Base-by-base conservation (phyloP, 2,888 invertebrate genomes). In the Lycia hirtaria region DNA sequence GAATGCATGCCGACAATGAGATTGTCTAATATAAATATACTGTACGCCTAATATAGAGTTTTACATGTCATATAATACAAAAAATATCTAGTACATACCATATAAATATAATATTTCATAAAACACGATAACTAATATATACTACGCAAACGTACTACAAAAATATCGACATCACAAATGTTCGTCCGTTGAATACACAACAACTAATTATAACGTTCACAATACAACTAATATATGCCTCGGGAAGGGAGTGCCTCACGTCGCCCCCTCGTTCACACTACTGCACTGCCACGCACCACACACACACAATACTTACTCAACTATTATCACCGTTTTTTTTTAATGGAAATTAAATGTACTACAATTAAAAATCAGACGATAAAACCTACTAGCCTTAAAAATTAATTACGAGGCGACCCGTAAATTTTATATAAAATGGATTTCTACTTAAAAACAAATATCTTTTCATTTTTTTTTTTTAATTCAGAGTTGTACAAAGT, bases 311-410 rank as follows among this genome's bases (percentile, higher is more conserved):
- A 86, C 89, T 88, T 92, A 90, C 81, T 80, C 77, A 88, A 85
- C 92, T 92, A 92, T 87, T 92, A 92, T 92, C 92, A 92, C 92
- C 87, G 90, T 89, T 90, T 83, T 70, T 76, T 62, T 66, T 33
- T 87, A 81, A 82, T 80, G 82, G 85, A 84, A 87, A 85, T 80
- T 79, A 65, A 60, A 80, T 83, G 82, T 80, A 87, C 80, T 79
- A 87, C 78, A 83, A 80, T 82, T 68, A 72, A 80, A 86, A 83
- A 84, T 82, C 80, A 80, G 83, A 82, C 80, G 76, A 86, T 84
- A 87, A 68, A 86, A 84, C 85, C 86, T 88, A 87, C 86, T 88
- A 87, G 82, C 84, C 88, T 89, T 92, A 92, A 85, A 90, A 87
- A 86, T 86, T 88, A 87, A 85, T 81, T 83, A 87, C 83, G 84